Conservation (phyloP, 1,140 invertebrate genomes). For the Scaptomyza hsui region DNA sequence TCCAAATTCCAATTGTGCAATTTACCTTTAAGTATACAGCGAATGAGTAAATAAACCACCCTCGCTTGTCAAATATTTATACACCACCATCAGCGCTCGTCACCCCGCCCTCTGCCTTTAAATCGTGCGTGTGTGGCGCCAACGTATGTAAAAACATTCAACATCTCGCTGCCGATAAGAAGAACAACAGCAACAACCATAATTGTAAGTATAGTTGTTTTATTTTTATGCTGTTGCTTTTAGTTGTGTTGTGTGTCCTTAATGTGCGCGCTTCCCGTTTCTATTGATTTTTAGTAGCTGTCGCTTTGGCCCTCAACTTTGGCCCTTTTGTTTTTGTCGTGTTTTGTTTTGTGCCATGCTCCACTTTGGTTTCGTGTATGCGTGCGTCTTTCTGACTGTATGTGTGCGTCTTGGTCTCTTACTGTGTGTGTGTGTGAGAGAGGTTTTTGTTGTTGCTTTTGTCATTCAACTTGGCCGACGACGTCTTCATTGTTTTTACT, state of each 20-base stretch:
- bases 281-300: constrained; percentile 45
- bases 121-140: constrained; percentile 52
- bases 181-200: constrained; percentile 38
- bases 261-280: constrained; percentile 27
- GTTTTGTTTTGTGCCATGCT: constrained; percentile 47
- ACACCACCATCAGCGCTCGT: constrained; percentile 41
- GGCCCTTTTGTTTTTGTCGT: constrained; percentile 36
- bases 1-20: constrained; percentile 35
- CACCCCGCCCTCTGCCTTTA: background rate
- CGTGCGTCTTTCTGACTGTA: background rate
- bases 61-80: constrained; percentile 62
- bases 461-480: constrained; percentile 45
- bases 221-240: constrained; percentile 44
- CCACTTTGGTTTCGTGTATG: constrained; percentile 29
- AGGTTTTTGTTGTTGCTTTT: constrained; percentile 35
- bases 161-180: constrained; percentile 18
- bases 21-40: background rate
- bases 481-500: constrained; percentile 43
- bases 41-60: constrained; percentile 15
- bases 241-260: constrained; percentile 26
- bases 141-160: constrained; percentile 64
- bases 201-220: constrained; percentile 59
- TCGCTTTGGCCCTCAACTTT: constrained; percentile 43
- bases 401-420: constrained; percentile 7
- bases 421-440: constrained; percentile 3